These are phyloP conservation scores for Rhorus exstirpatorius DNA, from an alignment of 2,888 invertebrate species.

Conservation along the genomic window DNA sequence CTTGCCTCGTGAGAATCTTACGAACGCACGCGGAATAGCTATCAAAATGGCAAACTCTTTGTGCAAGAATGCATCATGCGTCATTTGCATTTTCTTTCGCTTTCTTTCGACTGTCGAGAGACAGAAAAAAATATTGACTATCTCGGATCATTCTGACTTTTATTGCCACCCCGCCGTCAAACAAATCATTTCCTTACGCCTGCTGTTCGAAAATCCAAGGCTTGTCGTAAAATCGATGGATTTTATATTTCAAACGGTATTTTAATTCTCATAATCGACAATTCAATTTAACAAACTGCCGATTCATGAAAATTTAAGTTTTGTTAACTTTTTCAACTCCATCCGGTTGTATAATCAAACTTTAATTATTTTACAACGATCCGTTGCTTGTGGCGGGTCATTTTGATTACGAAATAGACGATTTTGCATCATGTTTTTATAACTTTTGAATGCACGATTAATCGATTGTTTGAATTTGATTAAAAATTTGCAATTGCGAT, in stretches of 20 bases:
- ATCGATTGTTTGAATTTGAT: no score
- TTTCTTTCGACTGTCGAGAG: slow-evolving; percentile 43
- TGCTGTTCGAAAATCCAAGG: not conserved
- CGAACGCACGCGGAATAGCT: slow-evolving; percentile 22
- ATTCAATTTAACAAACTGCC: not conserved
- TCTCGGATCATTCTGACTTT: slow-evolving; percentile 9
- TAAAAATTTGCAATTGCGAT: no score
- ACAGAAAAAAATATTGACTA: slow-evolving; percentile 6
- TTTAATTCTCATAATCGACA: not conserved
- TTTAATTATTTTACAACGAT: no score
- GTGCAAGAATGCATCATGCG: slow-evolving; percentile 5
- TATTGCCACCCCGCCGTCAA: not conserved
- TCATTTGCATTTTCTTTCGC: slow-evolving; percentile 55
- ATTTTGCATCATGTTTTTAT: no score
- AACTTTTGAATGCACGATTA: no score
- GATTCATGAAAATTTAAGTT: no score
- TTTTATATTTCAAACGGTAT: no score
- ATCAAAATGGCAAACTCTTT: not conserved
- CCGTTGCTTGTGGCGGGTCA: no score
- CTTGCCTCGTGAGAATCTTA: slow-evolving; percentile 57
- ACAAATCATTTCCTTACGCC: not conserved
- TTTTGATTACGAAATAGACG: no score
- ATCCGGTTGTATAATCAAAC: no score
- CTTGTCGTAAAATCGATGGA: no score
- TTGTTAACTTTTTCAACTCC: no score